A percentile compares a stretch with the other conserved stretches of the same genome.
These are phyloP conservation scores for Rhabdornis inornatus DNA, from an alignment of 2,113 vertebrate species.

Conservation along the genomic window DNA sequence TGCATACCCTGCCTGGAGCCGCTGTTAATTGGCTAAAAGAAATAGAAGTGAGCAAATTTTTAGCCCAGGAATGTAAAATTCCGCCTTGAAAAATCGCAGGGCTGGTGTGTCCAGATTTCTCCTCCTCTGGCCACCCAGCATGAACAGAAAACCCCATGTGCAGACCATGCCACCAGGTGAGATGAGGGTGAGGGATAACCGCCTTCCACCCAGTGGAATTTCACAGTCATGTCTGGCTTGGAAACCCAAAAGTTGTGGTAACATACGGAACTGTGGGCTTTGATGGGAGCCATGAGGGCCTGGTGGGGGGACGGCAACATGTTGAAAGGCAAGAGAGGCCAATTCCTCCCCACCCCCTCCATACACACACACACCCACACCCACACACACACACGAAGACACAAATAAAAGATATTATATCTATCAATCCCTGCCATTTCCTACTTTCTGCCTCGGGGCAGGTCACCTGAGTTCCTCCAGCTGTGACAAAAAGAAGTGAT, in stretches of 20 bases:
- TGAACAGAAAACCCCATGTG: not conserved
- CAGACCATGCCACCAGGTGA: not conserved
- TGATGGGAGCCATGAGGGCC: not conserved
- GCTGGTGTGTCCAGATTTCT: not conserved
- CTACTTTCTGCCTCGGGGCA: not conserved
- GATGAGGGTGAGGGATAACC: not conserved
- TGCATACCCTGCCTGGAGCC: not conserved
- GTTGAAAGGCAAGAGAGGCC: not conserved
- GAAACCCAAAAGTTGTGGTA: not conserved
- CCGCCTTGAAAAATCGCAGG: not conserved
- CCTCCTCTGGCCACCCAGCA: not conserved
- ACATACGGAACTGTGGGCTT: not conserved
- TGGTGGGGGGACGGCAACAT: not conserved
- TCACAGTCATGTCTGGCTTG: not conserved
- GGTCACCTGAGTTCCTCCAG: not conserved
- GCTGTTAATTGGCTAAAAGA: not conserved
- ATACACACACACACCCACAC: no score
- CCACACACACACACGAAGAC: fast-evolving
- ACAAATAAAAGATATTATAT: not conserved
- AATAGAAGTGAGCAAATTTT: not conserved
- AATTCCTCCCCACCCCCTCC: not conserved
- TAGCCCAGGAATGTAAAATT: not conserved
- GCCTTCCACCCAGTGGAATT: not conserved
- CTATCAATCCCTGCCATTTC: not conserved
- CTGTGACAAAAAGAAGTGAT: not conserved